Percentiles rank a stretch among this genome's conserved stretches.
Conservation (phyloP, 2,797 vertebrate genomes). For the Eospalax fontanierii region DNA sequence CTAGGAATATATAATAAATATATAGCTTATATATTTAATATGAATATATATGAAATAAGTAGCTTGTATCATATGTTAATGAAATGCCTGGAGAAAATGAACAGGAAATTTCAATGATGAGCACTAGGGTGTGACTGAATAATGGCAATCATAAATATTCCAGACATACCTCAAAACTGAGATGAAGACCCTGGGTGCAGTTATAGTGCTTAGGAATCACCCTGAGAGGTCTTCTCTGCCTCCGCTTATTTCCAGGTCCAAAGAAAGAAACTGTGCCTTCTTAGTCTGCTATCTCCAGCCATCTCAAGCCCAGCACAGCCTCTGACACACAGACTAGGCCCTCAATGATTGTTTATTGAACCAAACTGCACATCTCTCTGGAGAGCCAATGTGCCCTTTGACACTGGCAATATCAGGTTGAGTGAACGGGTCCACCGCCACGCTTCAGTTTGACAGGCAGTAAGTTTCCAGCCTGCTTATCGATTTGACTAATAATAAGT, state of each 20-base stretch:
- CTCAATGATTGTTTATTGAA: slow-evolving; percentile 18
- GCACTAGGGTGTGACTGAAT: background rate
- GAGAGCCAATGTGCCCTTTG: background rate
- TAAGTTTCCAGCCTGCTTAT: slow-evolving; percentile 66
- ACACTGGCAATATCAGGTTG: slow-evolving; percentile 44
- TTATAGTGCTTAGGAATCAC: background rate
- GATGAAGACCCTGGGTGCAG: background rate
- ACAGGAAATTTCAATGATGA: background rate
- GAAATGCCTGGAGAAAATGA: background rate
- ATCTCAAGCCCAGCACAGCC: background rate
- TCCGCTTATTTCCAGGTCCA: background rate
- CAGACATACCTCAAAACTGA: background rate
- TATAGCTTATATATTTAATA: too few relatives aligned
- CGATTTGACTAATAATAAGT: slow-evolving; percentile 78
- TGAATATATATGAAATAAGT: too few relatives aligned
- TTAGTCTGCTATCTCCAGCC: background rate
- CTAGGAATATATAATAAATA: too few relatives aligned
- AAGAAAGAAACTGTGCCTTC: background rate
- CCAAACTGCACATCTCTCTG: background rate
- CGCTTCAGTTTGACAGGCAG: slow-evolving; percentile 58
- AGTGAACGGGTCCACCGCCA: background rate
- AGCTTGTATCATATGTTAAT: background rate
- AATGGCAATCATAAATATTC: background rate
- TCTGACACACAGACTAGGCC: background rate
- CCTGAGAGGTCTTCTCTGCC: background rate